phyloP scores from a whole-genome alignment of 2,888 invertebrate species.

The Caenorhabditis panamensis region DNA sequence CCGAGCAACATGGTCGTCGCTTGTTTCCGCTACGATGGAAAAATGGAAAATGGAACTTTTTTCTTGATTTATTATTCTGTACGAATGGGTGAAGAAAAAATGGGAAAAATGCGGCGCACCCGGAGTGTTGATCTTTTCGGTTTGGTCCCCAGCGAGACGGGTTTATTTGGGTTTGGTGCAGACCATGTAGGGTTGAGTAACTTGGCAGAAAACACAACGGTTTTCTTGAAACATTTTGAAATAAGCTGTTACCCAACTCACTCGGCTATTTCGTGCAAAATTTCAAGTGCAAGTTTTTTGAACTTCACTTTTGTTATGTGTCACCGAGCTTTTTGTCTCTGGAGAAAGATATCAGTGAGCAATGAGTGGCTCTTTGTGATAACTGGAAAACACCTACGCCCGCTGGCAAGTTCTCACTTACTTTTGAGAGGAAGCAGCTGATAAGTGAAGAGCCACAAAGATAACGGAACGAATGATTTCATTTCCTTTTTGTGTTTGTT shows the following conservation, averaged over 20 bases:
- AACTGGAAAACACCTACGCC: conserved; percentile 33
- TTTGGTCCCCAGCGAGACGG: conserved; percentile 37
- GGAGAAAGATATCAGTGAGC: not conserved
- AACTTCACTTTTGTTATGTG: conserved; percentile 48
- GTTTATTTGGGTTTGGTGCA: not conserved
- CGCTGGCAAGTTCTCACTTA: conserved; percentile 34
- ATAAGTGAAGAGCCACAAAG: conserved; percentile 22
- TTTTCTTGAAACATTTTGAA: too few species aligned
- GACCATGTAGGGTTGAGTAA: not conserved
- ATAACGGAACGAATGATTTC: conserved; percentile 29
- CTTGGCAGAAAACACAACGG: not conserved
- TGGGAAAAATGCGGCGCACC: not conserved
- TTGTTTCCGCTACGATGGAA: not conserved
- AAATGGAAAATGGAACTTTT: conserved; percentile 1
- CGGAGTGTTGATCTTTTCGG: conserved; percentile 52
- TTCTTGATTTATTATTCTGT: conserved; percentile 54
- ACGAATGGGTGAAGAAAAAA: too few species aligned
- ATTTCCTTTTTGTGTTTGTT: conserved; percentile 38
- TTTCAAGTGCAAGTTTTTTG: conserved; percentile 16
- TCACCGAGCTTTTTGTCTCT: conserved; percentile 18
- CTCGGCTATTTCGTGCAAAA: too few species aligned
- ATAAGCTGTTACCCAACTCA: too few species aligned
- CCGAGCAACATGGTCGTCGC: not conserved
- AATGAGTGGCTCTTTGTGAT: not conserved
- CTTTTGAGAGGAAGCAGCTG: conserved; percentile 31